A percentile compares a stretch with the other conserved stretches of the same genome.
These are phyloP conservation scores for Syrrhaptes paradoxus DNA, from an alignment of 2,113 vertebrate species.

Conservation along the genomic window DNA sequence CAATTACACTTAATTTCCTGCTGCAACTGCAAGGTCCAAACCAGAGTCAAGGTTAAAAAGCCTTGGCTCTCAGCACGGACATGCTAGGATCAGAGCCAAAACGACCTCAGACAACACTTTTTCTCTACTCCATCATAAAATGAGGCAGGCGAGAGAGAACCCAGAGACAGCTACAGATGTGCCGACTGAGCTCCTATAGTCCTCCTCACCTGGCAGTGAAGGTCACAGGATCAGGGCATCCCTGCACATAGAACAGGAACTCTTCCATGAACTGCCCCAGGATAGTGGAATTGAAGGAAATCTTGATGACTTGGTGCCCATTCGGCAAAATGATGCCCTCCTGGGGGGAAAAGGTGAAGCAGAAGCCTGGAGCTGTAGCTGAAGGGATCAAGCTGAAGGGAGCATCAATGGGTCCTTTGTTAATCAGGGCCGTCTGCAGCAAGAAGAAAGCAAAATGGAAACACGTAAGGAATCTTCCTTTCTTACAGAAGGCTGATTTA, in stretches of 20 bases:
- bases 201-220: constrained; percentile 82
- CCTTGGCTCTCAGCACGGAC: neutral
- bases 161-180: neutral
- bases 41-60: neutral
- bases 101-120: neutral
- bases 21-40: neutral
- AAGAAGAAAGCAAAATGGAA: neutral
- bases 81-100: neutral
- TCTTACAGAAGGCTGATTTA: neutral
- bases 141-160: neutral
- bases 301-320: constrained; percentile 70
- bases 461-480: neutral
- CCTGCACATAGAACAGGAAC: constrained; percentile 77
- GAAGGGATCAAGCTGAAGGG: constrained; percentile 75
- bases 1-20: neutral
- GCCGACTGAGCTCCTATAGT: neutral
- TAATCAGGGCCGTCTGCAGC: constrained; percentile 78
- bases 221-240: constrained; percentile 67
- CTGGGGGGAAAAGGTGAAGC: constrained; percentile 81
- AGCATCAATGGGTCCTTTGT: constrained; percentile 83
- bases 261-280: constrained; percentile 83
- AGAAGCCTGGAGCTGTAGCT: constrained; percentile 72
- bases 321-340: constrained; percentile 79
- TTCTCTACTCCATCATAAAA: neutral
- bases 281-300: constrained; percentile 77